Percentiles rank a stretch among this genome's conserved stretches.
Evolutionary conservation across 2,797 vertebrate species (phyloP).

Genomic region (Alca torda): DNA sequence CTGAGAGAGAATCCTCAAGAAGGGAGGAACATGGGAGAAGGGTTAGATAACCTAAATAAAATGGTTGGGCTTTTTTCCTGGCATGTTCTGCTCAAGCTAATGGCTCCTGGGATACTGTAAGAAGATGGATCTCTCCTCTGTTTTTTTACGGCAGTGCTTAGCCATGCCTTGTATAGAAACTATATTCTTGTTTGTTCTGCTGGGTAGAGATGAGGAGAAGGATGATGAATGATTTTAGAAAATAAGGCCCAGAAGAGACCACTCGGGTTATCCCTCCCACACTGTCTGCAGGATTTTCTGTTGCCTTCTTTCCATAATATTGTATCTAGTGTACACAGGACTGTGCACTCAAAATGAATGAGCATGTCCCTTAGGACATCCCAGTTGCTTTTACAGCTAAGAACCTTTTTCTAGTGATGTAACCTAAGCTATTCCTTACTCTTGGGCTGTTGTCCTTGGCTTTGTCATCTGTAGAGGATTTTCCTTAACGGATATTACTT

Average conservation of each 20-base stretch:
- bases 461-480: neutral
- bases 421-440: neutral
- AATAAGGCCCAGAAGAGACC: neutral
- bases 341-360: neutral
- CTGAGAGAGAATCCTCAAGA: conserved; percentile 27
- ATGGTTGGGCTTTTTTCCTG: conserved; percentile 35
- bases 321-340: neutral
- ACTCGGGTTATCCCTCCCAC: neutral
- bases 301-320: neutral
- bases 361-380: neutral
- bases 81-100: conserved; percentile 2
- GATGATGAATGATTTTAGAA: conserved; percentile 5
- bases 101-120: neutral
- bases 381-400: neutral
- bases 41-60: conserved; percentile 57
- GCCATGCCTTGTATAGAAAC: neutral
- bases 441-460: neutral
- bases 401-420: neutral
- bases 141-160: neutral
- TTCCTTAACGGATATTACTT: neutral
- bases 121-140: conserved; percentile 1
- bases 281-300: neutral
- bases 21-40: conserved; percentile 22
- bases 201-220: neutral
- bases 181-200: neutral